These are phyloP conservation scores for Drosophila ercepeae DNA, from an alignment of 1,140 invertebrate species.

Conservation along the genomic window DNA sequence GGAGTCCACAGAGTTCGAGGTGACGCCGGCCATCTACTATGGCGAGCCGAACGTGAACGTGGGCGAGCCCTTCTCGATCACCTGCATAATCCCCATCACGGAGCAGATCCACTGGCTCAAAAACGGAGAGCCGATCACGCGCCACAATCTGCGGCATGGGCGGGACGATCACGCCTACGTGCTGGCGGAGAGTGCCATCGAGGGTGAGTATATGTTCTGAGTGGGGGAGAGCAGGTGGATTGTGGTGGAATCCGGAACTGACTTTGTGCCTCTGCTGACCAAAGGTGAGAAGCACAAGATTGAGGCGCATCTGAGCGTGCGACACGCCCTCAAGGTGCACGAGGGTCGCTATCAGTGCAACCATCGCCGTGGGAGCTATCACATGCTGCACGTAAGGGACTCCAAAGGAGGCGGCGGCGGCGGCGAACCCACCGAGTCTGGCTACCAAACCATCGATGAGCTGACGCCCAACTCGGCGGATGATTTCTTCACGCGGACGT, in stretches of 20 bases:
- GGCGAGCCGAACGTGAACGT: conserved; percentile 75
- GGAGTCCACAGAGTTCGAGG: conserved; percentile 53
- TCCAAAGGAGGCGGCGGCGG: conserved; percentile 7
- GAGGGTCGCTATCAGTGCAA: conserved; percentile 82
- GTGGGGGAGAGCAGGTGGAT: neutral
- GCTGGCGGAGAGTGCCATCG: conserved; percentile 63
- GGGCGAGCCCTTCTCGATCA: conserved; percentile 77
- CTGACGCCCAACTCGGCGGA: conserved; percentile 69
- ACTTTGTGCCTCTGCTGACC: conserved; percentile 6
- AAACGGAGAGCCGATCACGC: conserved; percentile 73
- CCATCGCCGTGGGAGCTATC: conserved; percentile 49
- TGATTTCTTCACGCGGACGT: conserved; percentile 67
- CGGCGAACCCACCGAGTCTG: conserved; percentile 63
- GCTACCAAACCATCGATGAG: conserved; percentile 75
- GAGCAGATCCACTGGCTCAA: conserved; percentile 79
- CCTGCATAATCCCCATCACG: conserved; percentile 75
- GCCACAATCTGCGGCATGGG: conserved; percentile 79
- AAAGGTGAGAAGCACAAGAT: conserved; percentile 82
- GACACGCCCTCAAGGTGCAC: conserved; percentile 76
- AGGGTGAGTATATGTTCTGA: conserved; percentile 78
- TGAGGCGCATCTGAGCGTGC: conserved; percentile 74
- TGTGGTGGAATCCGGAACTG: neutral
- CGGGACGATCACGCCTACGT: conserved; percentile 76
- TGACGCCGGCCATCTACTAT: conserved; percentile 64
- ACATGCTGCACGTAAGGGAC: conserved; percentile 62